Conservation (phyloP, 2,888 invertebrate species). For the Notodromas monacha region DNA sequence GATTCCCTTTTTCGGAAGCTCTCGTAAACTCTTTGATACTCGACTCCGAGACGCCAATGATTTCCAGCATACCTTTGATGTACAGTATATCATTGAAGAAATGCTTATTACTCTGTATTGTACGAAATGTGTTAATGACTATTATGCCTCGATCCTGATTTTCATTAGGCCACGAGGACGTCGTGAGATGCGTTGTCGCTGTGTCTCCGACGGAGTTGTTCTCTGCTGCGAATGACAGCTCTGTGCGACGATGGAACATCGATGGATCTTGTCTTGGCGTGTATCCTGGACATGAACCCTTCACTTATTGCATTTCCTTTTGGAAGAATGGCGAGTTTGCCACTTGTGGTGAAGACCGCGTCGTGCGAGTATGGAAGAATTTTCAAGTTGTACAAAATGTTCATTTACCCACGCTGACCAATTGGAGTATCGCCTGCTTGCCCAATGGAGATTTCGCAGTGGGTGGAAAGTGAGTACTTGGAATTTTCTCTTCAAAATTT, state of each 20-base stretch:
- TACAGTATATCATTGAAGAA: no score
- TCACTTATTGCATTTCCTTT: no score
- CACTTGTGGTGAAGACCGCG: constrained; percentile 59
- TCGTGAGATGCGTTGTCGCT: constrained; percentile 44
- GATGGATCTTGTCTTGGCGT: constrained; percentile 39
- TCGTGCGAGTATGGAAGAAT: constrained; percentile 14
- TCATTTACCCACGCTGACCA: constrained; percentile 44
- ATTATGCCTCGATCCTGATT: no score
- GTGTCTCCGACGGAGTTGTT: constrained; percentile 38
- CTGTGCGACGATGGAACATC: constrained; percentile 44
- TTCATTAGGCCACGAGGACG: constrained; percentile 49
- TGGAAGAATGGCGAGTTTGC: no score
- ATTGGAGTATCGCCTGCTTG: constrained; percentile 53
- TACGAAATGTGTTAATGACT: neutral
- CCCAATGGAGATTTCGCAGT: constrained; percentile 62
- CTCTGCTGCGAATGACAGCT: constrained; percentile 71
- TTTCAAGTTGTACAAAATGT: constrained; percentile 24
- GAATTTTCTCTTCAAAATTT: no score
- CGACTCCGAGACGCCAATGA: no score
- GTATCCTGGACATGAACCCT: constrained; percentile 52
- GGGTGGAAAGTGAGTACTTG: constrained; percentile 29
- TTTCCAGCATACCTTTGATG: no score
- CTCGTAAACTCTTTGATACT: no score
- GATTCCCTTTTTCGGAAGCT: no score
- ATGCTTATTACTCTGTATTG: no score